Percentiles rank a stretch among this genome's conserved stretches.
phyloP scores from a whole-genome alignment of 2,888 invertebrate genomes.

The Spisula solida region DNA sequence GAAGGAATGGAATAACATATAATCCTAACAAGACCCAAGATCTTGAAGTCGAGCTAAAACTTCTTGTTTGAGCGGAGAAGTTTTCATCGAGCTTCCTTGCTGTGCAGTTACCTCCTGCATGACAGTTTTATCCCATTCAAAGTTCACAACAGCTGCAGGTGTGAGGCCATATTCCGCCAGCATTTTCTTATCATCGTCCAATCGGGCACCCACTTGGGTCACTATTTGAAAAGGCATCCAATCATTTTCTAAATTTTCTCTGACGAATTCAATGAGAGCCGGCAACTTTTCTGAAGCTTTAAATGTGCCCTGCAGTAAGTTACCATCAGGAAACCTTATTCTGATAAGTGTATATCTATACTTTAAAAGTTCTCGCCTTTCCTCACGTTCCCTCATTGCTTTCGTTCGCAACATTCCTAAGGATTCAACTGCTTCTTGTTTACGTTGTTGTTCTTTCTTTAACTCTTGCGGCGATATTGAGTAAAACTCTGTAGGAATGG shows the following conservation, averaged over 20 bases:
- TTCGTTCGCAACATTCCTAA: constrained; percentile 96
- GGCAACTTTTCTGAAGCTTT: constrained; percentile 93
- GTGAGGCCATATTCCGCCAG: constrained; percentile 93
- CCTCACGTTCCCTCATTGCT: constrained; percentile 97
- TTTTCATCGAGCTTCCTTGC: constrained; percentile 74
- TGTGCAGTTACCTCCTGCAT: constrained; percentile 82
- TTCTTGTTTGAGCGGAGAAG: constrained; percentile 92
- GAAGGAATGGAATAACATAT: background rate
- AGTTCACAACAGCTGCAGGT: constrained; percentile 94
- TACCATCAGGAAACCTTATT: constrained; percentile 93
- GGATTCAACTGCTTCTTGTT: constrained; percentile 92
- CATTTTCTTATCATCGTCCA: constrained; percentile 91
- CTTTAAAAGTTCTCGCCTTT: constrained; percentile 92
- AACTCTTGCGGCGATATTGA: constrained; percentile 94
- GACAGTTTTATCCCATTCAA: constrained; percentile 90
- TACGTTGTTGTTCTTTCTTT: constrained; percentile 90
- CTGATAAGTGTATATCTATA: constrained; percentile 93
- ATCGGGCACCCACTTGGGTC: constrained; percentile 91
- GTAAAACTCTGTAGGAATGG: constrained; percentile 95
- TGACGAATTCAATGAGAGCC: constrained; percentile 93
- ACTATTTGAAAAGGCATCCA: constrained; percentile 91
- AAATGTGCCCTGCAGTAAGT: constrained; percentile 93
- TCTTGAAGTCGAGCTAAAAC: constrained; percentile 89
- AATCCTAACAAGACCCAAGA: constrained; percentile 30
- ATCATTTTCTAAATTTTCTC: constrained; percentile 92